phyloP scores from a whole-genome alignment of 2,888 invertebrate species.

The Pachydiplax longipennis region DNA sequence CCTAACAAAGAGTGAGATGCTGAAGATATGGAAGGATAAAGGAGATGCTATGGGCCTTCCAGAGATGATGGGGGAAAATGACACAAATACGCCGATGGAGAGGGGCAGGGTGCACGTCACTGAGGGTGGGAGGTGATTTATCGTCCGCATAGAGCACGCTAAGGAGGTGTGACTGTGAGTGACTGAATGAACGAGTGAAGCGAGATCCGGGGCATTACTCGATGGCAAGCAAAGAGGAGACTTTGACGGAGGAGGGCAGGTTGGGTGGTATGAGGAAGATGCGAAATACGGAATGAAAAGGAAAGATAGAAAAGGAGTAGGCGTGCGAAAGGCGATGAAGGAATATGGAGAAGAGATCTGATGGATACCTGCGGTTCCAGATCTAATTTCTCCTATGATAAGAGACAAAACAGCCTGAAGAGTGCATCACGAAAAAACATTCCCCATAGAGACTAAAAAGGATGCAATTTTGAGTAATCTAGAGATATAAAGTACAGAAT shows the following conservation, averaged over 20 bases:
- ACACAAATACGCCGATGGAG: neutral
- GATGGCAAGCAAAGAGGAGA: neutral
- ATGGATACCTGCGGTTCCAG: no score
- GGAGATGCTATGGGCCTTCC: neutral
- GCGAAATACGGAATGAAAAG: neutral
- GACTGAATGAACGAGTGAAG: constrained; percentile 12
- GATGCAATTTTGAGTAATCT: no score
- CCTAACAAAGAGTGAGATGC: neutral
- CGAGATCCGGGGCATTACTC: neutral
- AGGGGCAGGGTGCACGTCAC: neutral
- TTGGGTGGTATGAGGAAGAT: neutral
- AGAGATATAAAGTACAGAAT: no score
- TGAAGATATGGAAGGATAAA: neutral
- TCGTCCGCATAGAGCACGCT: constrained; percentile 24
- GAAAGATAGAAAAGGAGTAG: neutral
- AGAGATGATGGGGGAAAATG: neutral
- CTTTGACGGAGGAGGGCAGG: neutral
- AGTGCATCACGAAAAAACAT: no score
- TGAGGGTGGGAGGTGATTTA: constrained; percentile 2
- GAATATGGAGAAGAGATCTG: neutral
- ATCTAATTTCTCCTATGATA: no score
- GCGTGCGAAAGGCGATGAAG: neutral
- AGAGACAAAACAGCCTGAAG: no score
- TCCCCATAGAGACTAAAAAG: no score
- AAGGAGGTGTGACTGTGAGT: no score